Conservation (phyloP, 2,113 vertebrate species). For the Erythrocercus mccallii region DNA sequence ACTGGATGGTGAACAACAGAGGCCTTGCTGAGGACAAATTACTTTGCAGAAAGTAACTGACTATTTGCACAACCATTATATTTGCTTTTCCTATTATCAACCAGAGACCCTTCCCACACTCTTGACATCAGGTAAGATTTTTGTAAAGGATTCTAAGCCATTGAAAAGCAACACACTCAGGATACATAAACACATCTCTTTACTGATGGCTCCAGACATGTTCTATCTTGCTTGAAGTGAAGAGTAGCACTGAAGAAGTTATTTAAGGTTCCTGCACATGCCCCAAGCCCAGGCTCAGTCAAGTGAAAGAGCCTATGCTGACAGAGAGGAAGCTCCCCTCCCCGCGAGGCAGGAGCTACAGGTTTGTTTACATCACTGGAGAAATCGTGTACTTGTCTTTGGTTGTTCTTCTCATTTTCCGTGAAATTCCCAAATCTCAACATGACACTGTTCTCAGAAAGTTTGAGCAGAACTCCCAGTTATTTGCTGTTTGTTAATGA, state of each 20-base stretch:
- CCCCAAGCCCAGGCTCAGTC: background rate
- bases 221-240: background rate
- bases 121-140: background rate
- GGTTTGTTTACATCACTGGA: background rate
- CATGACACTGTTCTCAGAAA: background rate
- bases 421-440: background rate
- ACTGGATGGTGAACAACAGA: background rate
- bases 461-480: background rate
- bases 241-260: background rate
- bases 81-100: background rate
- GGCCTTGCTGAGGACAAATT: background rate
- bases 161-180: background rate
- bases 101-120: accelerated
- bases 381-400: background rate
- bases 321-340: background rate
- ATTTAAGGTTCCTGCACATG: background rate
- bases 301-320: background rate
- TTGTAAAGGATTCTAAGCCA: background rate
- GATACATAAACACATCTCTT: background rate
- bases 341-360: background rate
- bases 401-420: background rate
- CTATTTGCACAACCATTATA: background rate
- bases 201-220: background rate
- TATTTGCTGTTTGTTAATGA: background rate
- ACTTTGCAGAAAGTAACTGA: background rate